Evolutionary conservation across 2,113 vertebrate genomes (phyloP), one percentile per base, ranked within the genome.

Genomic region (Campylorhamphus procurvoides): DNA sequence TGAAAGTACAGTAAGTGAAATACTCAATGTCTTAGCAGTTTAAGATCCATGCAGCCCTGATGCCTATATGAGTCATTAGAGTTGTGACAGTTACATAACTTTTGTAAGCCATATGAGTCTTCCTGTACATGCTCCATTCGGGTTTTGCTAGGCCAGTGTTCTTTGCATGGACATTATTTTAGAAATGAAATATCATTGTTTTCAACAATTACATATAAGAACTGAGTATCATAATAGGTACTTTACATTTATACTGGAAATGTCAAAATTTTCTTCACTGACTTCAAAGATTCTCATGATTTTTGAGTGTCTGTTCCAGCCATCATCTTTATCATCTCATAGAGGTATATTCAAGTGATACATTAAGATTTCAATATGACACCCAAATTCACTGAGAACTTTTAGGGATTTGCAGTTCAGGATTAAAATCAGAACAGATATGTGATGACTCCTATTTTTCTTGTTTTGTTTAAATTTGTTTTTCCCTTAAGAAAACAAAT

Each of bases 401-500:
- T 72, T 73, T 77, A 5, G 1, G 0, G 40, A 58, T 66, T 85
- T 91, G 50, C 23, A 63, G 56, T 68, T 76, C 27, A 64, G 29
- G 71, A 86, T 28, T 3, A 4, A 81, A 87, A 42, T 80, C 68
- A 73, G 49, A 88, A 80, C 13, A 66, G 18, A 42, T 69, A 90
- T 1, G 1, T 42, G 35, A 83, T 64, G 12, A 72, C 18, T 93
- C 8, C 0, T 60, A 16, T 83, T 90, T 78, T 76, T 79, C 39
- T 78, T 90, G 14, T 35, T 93, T 81, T 79, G 35, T 87, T 94
- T 82, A 47, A 71, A 68, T 85, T 46, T 87, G 14, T 64, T 63
- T 93, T 93, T 89, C 84, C 37, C 80, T 75, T 87, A 64, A 56
- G 91, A 85, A 90, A 82, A 23, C 53, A 87, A 84, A 74, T 85